Conservation (phyloP, 2,113 vertebrate genomes). For the Lamprotornis superbus region DNA sequence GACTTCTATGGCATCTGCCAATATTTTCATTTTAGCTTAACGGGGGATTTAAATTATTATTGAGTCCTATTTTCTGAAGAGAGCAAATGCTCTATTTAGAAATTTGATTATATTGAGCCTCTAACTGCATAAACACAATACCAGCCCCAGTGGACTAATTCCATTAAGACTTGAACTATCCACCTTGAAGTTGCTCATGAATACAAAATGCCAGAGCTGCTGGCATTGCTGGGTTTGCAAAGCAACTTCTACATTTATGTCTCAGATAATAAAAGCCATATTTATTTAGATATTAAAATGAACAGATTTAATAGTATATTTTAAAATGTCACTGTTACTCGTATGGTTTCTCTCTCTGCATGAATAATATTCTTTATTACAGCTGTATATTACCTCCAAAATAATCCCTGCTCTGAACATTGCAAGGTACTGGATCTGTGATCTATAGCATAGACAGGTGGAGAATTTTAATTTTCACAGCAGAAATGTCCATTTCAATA, state of each 20-base stretch:
- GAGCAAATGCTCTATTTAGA: constrained; percentile 19
- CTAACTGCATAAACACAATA: constrained; percentile 55
- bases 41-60: constrained; percentile 48
- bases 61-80: constrained; percentile 44
- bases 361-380: neutral
- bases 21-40: constrained; percentile 50
- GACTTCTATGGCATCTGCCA: constrained; percentile 39
- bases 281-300: constrained; percentile 46
- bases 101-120: constrained; percentile 63
- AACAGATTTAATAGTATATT: constrained; percentile 16
- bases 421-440: neutral
- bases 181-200: constrained; percentile 46
- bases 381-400: neutral
- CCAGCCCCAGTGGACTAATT: constrained; percentile 61
- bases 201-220: constrained; percentile 36
- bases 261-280: constrained; percentile 7
- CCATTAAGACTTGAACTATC: constrained; percentile 61
- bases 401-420: neutral
- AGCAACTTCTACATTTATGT: neutral
- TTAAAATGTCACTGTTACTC: neutral
- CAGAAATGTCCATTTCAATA: neutral
- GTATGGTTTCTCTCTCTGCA: neutral
- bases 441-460: neutral
- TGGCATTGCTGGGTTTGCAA: neutral
- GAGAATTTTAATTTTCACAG: neutral